Conservation (phyloP, 2,113 vertebrate genomes). For the Gymnobelideus leadbeateri region DNA sequence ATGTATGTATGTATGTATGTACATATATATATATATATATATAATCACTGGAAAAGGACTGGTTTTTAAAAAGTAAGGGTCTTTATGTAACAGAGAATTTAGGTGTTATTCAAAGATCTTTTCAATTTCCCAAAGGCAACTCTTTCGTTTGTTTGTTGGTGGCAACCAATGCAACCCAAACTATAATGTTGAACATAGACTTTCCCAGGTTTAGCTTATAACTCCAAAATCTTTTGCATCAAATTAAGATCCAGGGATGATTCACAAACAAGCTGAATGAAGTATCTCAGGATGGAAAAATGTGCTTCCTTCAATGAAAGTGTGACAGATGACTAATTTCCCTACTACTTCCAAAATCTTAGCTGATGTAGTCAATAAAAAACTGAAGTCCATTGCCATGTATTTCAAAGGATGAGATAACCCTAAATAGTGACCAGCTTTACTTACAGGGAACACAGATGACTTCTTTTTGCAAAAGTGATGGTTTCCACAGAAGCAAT, state of each 20-base stretch:
- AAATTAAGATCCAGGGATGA: conserved; percentile 44
- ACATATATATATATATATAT: neutral
- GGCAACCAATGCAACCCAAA: neutral
- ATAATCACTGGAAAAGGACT: neutral
- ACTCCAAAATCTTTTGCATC: conserved; percentile 37
- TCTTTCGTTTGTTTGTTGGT: neutral
- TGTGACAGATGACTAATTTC: conserved; percentile 62
- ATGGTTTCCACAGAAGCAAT: conserved; percentile 9
- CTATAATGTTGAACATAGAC: neutral
- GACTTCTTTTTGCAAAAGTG: neutral
- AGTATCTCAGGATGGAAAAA: conserved; percentile 44
- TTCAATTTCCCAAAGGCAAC: neutral
- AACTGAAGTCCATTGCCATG: conserved; percentile 5
- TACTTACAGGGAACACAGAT: neutral
- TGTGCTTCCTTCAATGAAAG: conserved; percentile 47
- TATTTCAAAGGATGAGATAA: neutral
- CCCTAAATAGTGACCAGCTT: neutral
- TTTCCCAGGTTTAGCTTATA: conserved; percentile 15
- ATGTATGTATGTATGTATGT: too few relatives aligned
- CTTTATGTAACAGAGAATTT: neutral
- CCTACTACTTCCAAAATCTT: conserved; percentile 30
- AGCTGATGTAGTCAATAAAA: conserved; percentile 37
- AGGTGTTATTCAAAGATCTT: neutral
- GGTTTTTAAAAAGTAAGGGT: neutral
- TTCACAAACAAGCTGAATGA: conserved; percentile 42